Percentiles rank a stretch among this genome's conserved stretches.
These are phyloP conservation scores for Andrena trimmerana DNA, from an alignment of 2,888 invertebrate genomes.

Conservation along the genomic window DNA sequence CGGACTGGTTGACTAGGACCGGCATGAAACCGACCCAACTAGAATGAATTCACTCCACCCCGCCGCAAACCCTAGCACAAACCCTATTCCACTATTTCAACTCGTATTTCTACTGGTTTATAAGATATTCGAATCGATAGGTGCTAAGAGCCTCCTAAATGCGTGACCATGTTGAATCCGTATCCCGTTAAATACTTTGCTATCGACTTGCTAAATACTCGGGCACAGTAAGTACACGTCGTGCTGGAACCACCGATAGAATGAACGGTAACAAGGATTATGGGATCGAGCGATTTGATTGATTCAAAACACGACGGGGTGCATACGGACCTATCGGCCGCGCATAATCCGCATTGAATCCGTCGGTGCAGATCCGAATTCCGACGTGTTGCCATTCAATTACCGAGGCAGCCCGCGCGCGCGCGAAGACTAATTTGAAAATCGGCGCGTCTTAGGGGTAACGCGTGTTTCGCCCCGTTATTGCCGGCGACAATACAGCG, in stretches of 20 bases:
- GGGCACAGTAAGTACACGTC: neutral
- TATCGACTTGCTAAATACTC: neutral
- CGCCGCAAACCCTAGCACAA: neutral
- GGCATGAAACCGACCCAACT: no score
- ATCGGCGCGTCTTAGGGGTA: conserved; percentile 38
- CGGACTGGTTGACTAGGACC: no score
- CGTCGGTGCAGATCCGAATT: conserved; percentile 21
- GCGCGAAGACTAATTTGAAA: conserved; percentile 51
- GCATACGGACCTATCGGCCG: conserved; percentile 14
- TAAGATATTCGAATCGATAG: no score
- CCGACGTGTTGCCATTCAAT: conserved; percentile 52
- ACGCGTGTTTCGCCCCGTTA: conserved; percentile 42
- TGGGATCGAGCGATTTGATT: conserved; percentile 37
- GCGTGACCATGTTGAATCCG: no score
- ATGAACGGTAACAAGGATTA: conserved; percentile 34
- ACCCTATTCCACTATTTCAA: no score
- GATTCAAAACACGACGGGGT: conserved; percentile 40
- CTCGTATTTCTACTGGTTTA: no score
- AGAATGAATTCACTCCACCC: neutral
- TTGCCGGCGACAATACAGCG: conserved; percentile 39
- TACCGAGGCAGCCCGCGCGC: conserved; percentile 32
- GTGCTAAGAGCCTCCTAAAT: no score
- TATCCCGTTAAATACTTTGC: neutral
- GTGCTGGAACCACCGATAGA: neutral
- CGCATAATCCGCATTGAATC: conserved; percentile 30